Evolutionary conservation across 2,113 vertebrate genomes (phyloP).

Genomic region (Pseudorhombus dupliciocellatus): DNA sequence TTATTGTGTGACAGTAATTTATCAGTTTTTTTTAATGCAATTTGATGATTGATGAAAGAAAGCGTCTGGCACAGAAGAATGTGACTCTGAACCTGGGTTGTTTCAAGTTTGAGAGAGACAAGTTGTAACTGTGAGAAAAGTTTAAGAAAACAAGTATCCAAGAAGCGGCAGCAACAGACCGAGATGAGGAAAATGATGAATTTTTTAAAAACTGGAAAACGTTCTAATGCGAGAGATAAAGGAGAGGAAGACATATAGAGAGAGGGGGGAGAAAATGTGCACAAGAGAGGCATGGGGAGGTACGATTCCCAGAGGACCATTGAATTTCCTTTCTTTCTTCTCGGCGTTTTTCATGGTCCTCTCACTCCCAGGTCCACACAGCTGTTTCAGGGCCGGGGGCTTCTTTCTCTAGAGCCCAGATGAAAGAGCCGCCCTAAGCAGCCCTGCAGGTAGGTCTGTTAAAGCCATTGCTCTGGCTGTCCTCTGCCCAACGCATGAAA

Average conservation of each 20-base stretch:
- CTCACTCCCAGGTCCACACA: constrained; percentile 80
- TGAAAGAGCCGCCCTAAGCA: constrained; percentile 82
- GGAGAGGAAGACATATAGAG: constrained; percentile 7
- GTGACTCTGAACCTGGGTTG: neutral
- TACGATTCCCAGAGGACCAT: constrained; percentile 71
- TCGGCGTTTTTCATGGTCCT: constrained; percentile 74
- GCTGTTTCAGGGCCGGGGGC: constrained; percentile 81
- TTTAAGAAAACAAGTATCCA: neutral
- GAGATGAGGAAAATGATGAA: neutral
- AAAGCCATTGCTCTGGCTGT: constrained; percentile 80
- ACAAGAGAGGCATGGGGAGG: constrained; percentile 50
- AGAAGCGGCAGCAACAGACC: neutral
- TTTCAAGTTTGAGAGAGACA: constrained; percentile 1
- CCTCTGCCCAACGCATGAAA: constrained; percentile 67
- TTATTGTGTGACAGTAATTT: neutral
- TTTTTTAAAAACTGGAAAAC: neutral
- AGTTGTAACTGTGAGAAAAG: constrained; percentile 3
- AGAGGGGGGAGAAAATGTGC: constrained; percentile 30
- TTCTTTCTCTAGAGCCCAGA: constrained; percentile 82
- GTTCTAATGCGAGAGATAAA: constrained; percentile 13
- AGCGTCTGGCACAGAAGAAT: neutral
- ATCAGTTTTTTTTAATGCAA: too few species aligned
- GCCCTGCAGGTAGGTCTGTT: constrained; percentile 83
- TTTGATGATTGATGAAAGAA: too few species aligned
- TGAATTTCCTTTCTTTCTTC: constrained; percentile 80